Conservation (phyloP, 2,888 invertebrate genomes). For the Dichetophora obliterata region DNA sequence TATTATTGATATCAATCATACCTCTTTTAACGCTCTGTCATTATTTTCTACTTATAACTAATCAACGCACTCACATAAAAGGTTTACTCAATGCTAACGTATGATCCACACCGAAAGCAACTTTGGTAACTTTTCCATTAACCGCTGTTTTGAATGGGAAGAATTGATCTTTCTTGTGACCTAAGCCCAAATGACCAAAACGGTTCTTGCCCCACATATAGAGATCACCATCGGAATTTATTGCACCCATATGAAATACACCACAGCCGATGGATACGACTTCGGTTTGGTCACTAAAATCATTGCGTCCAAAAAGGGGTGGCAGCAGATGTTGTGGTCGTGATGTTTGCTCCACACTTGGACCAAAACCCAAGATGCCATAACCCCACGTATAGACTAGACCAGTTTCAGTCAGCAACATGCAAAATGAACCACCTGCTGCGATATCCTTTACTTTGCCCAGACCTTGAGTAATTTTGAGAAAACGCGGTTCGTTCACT, state of each 20-base stretch:
- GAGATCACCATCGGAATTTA: slow-evolving; percentile 86
- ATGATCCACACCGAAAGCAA: slow-evolving; percentile 89
- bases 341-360: slow-evolving; percentile 76
- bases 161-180: slow-evolving; percentile 83
- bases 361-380: slow-evolving; percentile 92
- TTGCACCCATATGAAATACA: slow-evolving; percentile 82
- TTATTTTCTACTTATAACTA: background rate
- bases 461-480: slow-evolving; percentile 75
- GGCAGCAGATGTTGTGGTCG: slow-evolving; percentile 82
- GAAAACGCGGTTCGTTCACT: slow-evolving; percentile 78
- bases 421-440: slow-evolving; percentile 88
- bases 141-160: slow-evolving; percentile 89
- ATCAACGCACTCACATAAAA: slow-evolving; percentile 71
- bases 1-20: background rate
- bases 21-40: background rate
- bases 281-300: slow-evolving; percentile 79
- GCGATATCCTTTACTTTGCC: slow-evolving; percentile 87
- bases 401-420: slow-evolving; percentile 85
- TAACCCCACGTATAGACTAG: slow-evolving; percentile 94
- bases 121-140: slow-evolving; percentile 81
- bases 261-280: slow-evolving; percentile 81
- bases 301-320: slow-evolving; percentile 87
- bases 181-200: slow-evolving; percentile 86
- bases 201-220: slow-evolving; percentile 94
- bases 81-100: slow-evolving; percentile 82